Evolutionary conservation across 2,797 vertebrate genomes (phyloP), one percentile per base, ranked within the genome.

Genomic region (Knipowitschia caucasica): DNA sequence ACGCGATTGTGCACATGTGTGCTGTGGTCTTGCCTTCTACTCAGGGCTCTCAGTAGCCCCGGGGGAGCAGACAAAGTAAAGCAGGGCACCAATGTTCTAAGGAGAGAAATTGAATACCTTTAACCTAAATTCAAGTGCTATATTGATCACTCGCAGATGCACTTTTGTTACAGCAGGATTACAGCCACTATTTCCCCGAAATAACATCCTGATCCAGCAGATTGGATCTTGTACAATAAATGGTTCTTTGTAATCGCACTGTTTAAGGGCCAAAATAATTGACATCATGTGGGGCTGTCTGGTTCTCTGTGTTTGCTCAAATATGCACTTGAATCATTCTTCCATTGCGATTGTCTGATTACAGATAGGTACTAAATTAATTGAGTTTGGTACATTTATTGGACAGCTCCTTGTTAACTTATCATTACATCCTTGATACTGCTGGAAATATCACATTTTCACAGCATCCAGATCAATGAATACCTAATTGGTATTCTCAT

Each of bases 381-480:
- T 10, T 49, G 26, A 44, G 36, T 55, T 49, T 59, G 64, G 51
- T 52, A 25, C 14, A 50, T 65, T 74, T 70, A 3, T 61, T 73
- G 60, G 31, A 24, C 45, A 39, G 30, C 34, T 30, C 39, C 49
- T 35, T 69, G 55, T 50, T 56, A 64, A 49, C 34, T 53, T 38
- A 31, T 39, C 75, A 74, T 80, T 73, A 71, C 71, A 77, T 80
- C 57, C 54, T 56, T 50, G 15, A 81, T 57, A 40, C 43, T 47
- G 49, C 70, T 52, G 40, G 36, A 56, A 68, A 62, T 47, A 43
- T 71, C 30, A 25, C 55, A 73, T 61, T 26, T 53, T 36, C 68
- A 69, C 81, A 75, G 69, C 75, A 73, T 86, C 47, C 62, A 56
- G 80, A 71, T 30, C 52, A 56, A 29, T 53, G 65, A 80, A 79